Base-by-base conservation (phyloP, 2,113 vertebrate species). In the Sprattus sprattus region DNA sequence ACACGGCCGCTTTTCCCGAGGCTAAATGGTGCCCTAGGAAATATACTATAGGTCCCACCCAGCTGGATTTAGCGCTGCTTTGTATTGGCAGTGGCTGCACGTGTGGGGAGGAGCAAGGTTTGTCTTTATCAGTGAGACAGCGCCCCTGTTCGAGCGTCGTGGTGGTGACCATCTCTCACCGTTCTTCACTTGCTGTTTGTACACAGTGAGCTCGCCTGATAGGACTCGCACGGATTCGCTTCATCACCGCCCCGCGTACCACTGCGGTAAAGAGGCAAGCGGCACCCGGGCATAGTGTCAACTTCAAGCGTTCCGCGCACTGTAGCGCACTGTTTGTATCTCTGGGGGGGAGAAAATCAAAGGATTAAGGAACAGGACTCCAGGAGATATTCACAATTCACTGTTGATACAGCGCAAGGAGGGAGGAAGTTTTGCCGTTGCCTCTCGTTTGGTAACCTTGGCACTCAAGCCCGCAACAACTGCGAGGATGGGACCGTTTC, bases 401-500 rank as follows among this genome's bases (percentile, higher is more conserved):
- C 81, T 52, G 84, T 88, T 87, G 88, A 46, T 87, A 64, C 80
- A 81, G 81, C 85, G 50, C 82, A 84, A 83, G 87, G 86, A 85
- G 86, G 90, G 82, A 89, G 78, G 93, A 96, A 93, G 94, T 95
- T 94, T 87, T 81, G 15, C 82, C 88, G 15, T 88, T 85, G 82
- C 82, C 85, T 78, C 83, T 44, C 87, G 75, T 90, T 81, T 45
- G 80, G 18, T 92, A 91, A 92, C 92, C 89, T 94, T 93, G 93
- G 93, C 89, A 92, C 92, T 91, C 87, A 83, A 90, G 89, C 50
- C 90, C 87, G 87, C 46, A 86, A 84, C 84, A 89, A 45, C 81
- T 85, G 89, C 88, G 89, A 95, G 90, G 92, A 96, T 96, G 95
- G 94, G 93, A 94, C 93, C 92, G 88, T 89, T 95, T 47, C 91